Evolutionary conservation across 2,888 invertebrate genomes (phyloP), one percentile per base, ranked within the genome.

Genomic region (Lycaena phlaeas): DNA sequence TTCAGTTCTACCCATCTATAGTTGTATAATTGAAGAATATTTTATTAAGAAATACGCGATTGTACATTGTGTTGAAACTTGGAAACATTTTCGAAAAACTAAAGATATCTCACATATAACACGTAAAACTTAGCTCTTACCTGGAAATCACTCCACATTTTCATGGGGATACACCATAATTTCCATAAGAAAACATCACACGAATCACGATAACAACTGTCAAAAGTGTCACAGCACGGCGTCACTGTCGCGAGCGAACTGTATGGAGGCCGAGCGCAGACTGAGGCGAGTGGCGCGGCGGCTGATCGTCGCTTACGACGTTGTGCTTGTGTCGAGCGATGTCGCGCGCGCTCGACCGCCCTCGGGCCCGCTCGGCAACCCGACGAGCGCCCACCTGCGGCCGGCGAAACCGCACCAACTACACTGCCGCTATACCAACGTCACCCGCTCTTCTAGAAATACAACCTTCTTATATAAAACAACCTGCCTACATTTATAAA

Each of bases 91-190:
- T 4, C 4, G 11, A 11, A 26, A 34, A 17, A 6, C 11, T 7
- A 7, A 25, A 6, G 9, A 25, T 14, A 26, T 7, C 11, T 11
- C 17, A 31, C 11, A 14, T 17, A 26, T 29, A 31, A 31, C 26
- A 31, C 18, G n/a, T 26, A 26, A 39, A 40, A 36, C 10, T 38
- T 12, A 14, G 4, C 30, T 59, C 82, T 78, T 59, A 84, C 84
- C 81, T 84, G 84, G 61, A 84, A 82, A 76, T 84, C 84, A 84
- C 84, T 84, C 84, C 84, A 84, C 84, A 84, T 84, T 73, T 84
- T 84, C 84, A 84, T 84, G 65, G 75, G 82, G 73, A 84, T 82
- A 74, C 78, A 84, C 75, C 84, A 84, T 84, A 82, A 81, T 84
- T 82, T 79, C 82, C 63, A 79, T 72, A 79, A 68, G 75, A 82